These are phyloP conservation scores for Onychostruthus taczanowskii DNA, from an alignment of 2,113 vertebrate genomes.

Conservation along the genomic window DNA sequence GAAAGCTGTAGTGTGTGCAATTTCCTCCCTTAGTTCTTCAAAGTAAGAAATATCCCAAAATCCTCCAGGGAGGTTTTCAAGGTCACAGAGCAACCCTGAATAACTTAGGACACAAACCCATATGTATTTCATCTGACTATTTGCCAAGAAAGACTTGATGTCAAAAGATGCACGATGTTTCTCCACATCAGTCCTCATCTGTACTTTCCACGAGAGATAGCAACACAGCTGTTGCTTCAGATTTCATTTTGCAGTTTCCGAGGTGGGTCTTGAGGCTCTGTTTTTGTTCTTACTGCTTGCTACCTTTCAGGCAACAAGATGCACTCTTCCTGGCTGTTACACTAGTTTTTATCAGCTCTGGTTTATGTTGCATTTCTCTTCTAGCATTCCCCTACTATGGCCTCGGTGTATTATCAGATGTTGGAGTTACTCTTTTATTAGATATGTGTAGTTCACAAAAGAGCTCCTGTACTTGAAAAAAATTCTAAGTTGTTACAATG, in stretches of 20 bases:
- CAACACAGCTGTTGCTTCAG: not conserved
- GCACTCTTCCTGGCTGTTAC: not conserved
- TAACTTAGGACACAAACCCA: not conserved
- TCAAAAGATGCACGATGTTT: not conserved
- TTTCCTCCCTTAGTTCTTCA: not conserved
- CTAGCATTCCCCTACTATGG: not conserved
- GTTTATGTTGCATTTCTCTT: not conserved
- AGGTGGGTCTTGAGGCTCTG: not conserved
- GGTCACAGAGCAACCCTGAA: not conserved
- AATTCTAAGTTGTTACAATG: not conserved
- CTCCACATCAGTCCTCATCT: not conserved
- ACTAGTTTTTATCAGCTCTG: not conserved
- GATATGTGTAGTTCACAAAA: not conserved
- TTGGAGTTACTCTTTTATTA: not conserved
- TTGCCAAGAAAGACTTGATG: not conserved
- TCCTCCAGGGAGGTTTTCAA: not conserved
- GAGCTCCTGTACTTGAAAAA: not conserved
- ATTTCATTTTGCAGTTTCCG: not conserved
- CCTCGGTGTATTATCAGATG: not conserved
- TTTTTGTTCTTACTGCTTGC: not conserved
- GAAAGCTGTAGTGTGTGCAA: rapidly evolving
- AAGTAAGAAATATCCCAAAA: not conserved
- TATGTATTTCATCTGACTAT: not conserved
- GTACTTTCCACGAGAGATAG: rapidly evolving
- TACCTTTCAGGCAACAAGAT: not conserved